phyloP scores from a whole-genome alignment of 2,888 invertebrate genomes.

The Trachelus iudaicus region DNA sequence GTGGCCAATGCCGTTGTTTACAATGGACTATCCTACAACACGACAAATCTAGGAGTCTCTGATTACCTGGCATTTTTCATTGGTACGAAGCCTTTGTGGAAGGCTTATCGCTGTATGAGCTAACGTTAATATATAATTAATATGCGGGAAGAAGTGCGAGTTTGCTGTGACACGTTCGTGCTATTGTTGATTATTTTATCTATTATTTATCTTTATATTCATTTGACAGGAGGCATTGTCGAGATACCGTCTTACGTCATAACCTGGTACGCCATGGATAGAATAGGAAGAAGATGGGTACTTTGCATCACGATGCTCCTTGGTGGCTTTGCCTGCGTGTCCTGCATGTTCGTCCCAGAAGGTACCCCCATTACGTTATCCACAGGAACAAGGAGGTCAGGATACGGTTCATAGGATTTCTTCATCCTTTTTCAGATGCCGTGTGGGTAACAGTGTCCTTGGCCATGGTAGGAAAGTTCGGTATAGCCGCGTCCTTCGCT shows the following conservation, averaged over 20 bases:
- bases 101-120: not conserved
- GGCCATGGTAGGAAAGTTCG: slow-evolving; percentile 76
- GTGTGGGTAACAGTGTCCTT: slow-evolving; percentile 74
- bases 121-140: not conserved
- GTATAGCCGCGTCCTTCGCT: slow-evolving; percentile 76
- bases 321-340: slow-evolving; percentile 75
- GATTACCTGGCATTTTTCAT: slow-evolving; percentile 77
- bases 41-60: slow-evolving; percentile 75
- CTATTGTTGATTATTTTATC: not conserved
- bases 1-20: slow-evolving; percentile 77
- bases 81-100: slow-evolving; percentile 60
- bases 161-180: not conserved
- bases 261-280: slow-evolving; percentile 76
- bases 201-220: not conserved
- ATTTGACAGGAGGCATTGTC: slow-evolving; percentile 69
- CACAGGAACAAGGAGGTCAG: not conserved
- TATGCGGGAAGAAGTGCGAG: not conserved
- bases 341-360: slow-evolving; percentile 75
- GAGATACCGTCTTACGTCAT: slow-evolving; percentile 75
- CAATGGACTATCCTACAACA: slow-evolving; percentile 76
- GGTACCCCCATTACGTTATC: slow-evolving; percentile 58
- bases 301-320: slow-evolving; percentile 73
- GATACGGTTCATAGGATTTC: not conserved
- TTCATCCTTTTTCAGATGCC: slow-evolving; percentile 61
- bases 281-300: slow-evolving; percentile 74